These are phyloP conservation scores for Luffia ferchaultella DNA, from an alignment of 2,888 invertebrate genomes.

Conservation along the genomic window DNA sequence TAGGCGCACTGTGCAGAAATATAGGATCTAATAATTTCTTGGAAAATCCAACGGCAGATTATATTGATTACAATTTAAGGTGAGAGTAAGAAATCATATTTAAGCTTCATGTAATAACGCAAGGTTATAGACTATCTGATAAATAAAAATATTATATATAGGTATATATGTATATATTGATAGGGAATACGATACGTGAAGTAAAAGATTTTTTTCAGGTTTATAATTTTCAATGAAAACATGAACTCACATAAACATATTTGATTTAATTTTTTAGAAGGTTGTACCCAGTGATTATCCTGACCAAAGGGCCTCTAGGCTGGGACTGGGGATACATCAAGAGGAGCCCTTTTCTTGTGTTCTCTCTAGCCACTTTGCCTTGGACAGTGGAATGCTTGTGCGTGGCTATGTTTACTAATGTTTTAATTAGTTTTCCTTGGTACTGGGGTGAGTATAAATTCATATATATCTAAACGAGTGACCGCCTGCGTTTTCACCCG, in stretches of 20 bases:
- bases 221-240: neutral
- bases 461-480: no score
- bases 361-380: constrained; percentile 54
- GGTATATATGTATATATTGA: neutral
- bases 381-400: constrained; percentile 57
- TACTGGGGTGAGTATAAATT: constrained; percentile 47
- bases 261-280: constrained; percentile 53
- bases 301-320: constrained; percentile 53
- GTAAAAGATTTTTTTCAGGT: neutral
- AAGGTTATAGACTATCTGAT: no score
- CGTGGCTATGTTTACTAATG: constrained; percentile 43
- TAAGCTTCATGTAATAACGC: no score
- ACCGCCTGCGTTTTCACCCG: no score
- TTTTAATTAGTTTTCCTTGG: constrained; percentile 53
- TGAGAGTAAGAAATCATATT: constrained; percentile 18
- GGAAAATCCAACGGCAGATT: constrained; percentile 34
- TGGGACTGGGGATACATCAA: constrained; percentile 61
- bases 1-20: constrained; percentile 44
- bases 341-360: constrained; percentile 52
- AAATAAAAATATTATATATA: neutral
- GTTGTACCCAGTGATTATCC: constrained; percentile 55
- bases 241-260: neutral
- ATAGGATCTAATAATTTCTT: constrained; percentile 38
- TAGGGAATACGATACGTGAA: neutral
- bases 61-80: constrained; percentile 54